A percentile compares a stretch with the other conserved stretches of the same genome.
These are phyloP conservation scores for Sialia sialis DNA, from an alignment of 2,113 vertebrate genomes.

Conservation along the genomic window DNA sequence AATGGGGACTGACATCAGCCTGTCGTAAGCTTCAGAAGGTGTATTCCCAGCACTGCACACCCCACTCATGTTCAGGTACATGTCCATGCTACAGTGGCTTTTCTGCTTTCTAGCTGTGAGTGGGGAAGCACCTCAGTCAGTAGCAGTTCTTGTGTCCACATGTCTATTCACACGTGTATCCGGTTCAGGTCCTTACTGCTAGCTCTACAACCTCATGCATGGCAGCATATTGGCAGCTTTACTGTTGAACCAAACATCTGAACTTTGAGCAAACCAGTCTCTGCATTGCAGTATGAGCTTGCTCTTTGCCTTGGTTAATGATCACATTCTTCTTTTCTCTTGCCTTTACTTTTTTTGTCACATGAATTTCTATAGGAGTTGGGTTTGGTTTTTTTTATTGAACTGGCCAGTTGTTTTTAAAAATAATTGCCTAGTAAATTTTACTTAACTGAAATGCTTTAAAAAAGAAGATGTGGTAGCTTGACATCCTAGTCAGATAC, in stretches of 20 bases:
- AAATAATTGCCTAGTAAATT: not conserved
- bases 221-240: not conserved
- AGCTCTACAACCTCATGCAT: not conserved
- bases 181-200: not conserved
- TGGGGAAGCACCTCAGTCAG: not conserved
- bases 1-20: not conserved
- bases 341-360: not conserved
- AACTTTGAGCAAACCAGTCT: not conserved
- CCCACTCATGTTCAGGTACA: rapidly evolving
- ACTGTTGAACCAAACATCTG: not conserved
- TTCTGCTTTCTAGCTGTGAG: not conserved
- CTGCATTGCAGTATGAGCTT: not conserved
- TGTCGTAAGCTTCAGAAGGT: not conserved
- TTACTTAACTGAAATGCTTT: not conserved
- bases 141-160: not conserved
- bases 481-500: not conserved
- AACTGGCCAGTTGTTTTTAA: not conserved
- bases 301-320: not conserved
- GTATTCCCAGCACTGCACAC: not conserved
- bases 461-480: not conserved
- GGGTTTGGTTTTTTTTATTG: not conserved
- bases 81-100: not conserved
- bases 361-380: not conserved
- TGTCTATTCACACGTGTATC: rapidly evolving
- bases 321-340: not conserved